Percentiles rank a stretch among this genome's conserved stretches.
Evolutionary conservation across 2,113 vertebrate genomes (phyloP).

Genomic region (Pomatorhinus ruficollis): DNA sequence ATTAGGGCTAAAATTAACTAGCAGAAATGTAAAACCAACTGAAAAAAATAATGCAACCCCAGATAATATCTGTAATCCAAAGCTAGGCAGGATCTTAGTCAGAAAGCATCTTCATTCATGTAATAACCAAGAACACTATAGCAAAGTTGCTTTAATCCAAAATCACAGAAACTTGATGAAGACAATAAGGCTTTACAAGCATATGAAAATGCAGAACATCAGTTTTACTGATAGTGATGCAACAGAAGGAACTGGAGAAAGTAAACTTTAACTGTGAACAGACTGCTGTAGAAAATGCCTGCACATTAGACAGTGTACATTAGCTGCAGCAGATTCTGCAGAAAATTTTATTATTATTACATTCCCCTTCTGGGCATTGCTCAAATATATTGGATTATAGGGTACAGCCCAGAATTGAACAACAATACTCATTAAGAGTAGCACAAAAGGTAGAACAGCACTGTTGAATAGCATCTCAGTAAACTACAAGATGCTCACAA

Average conservation of each 20-base stretch:
- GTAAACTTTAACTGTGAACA: neutral
- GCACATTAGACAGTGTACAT: neutral
- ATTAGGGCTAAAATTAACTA: neutral
- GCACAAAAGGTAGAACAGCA: neutral
- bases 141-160: neutral
- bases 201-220: neutral
- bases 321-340: neutral
- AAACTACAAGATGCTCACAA: neutral
- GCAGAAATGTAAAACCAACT: neutral
- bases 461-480: neutral
- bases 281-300: neutral
- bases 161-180: neutral
- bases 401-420: neutral
- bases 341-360: neutral
- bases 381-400: neutral
- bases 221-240: neutral
- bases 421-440: neutral
- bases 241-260: neutral
- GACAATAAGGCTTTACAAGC: neutral
- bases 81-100: neutral
- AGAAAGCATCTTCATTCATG: neutral
- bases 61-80: neutral
- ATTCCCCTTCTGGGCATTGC: neutral
- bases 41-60: neutral
- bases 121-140: neutral